Conservation (phyloP, 2,113 vertebrate species). For the Podocnemis expansa region DNA sequence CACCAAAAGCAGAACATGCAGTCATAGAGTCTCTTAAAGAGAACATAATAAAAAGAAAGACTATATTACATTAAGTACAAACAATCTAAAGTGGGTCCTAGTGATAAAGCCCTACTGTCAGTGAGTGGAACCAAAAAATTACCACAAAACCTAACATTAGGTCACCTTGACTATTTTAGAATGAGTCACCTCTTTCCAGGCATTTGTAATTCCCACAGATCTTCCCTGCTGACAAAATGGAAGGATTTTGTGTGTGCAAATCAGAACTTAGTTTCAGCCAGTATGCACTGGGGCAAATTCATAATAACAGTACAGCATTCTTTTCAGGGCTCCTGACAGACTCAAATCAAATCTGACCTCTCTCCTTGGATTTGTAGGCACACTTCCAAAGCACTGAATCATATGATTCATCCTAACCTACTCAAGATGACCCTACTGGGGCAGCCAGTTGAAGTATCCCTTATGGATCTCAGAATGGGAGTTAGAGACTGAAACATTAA, state of each 20-base stretch:
- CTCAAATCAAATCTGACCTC: neutral
- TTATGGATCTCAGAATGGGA: neutral
- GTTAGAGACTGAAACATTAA: neutral
- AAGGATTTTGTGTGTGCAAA: neutral
- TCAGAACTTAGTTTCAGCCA: neutral
- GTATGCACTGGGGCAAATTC: neutral
- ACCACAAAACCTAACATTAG: neutral
- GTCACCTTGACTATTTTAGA: neutral
- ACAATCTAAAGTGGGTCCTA: slow-evolving; percentile 9
- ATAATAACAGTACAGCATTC: neutral
- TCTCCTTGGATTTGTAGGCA: neutral
- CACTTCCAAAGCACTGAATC: neutral
- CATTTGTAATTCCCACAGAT: neutral
- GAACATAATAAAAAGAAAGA: slow-evolving; percentile 9
- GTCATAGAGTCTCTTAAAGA: neutral
- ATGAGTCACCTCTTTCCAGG: neutral
- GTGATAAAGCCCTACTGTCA: slow-evolving; percentile 33
- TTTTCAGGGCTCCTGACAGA: neutral
- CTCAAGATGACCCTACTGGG: neutral
- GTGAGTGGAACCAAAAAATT: slow-evolving; percentile 29
- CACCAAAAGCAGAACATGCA: neutral
- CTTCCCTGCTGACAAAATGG: neutral
- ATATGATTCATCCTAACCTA: neutral
- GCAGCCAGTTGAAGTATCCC: neutral
- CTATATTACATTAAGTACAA: slow-evolving; percentile 1